These are phyloP conservation scores for Brachionus rubens DNA, from an alignment of 1,140 invertebrate genomes.

Conservation along the genomic window DNA sequence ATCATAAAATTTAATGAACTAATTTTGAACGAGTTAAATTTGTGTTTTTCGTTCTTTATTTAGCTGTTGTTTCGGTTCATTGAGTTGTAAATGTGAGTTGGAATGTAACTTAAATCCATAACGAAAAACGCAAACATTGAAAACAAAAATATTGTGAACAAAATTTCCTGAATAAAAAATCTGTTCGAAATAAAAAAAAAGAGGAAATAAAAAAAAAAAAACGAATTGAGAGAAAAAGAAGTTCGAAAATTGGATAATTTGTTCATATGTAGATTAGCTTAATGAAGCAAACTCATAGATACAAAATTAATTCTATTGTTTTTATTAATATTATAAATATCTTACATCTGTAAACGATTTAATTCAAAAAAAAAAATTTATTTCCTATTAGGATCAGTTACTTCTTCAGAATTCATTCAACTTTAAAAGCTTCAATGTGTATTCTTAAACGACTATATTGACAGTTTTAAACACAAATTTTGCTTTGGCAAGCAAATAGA, in stretches of 20 bases:
- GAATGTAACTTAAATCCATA: conserved; percentile 17
- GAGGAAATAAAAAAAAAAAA: no score
- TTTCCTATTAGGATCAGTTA: conserved; percentile 4
- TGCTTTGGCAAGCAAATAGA: no score
- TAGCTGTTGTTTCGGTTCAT: conserved; percentile 12
- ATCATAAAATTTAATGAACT: background rate
- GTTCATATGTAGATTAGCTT: conserved; percentile 19
- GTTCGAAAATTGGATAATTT: conserved; percentile 28
- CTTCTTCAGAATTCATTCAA: background rate
- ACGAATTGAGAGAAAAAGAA: background rate
- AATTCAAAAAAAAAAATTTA: background rate
- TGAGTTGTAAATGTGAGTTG: conserved; percentile 16
- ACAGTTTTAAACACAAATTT: no score
- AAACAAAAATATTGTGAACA: background rate
- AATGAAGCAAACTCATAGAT: conserved; percentile 32
- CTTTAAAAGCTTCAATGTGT: no score
- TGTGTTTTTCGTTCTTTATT: background rate
- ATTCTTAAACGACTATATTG: no score
- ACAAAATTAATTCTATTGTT: conserved; percentile 31
- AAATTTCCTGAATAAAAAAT: conserved; percentile 27
- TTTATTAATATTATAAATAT: background rate
- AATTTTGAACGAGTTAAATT: background rate
- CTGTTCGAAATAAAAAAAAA: no score
- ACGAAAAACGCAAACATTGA: background rate
- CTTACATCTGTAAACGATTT: conserved; percentile 24